Conservation (phyloP, 2,113 vertebrate genomes). For the Paralichthys olivaceus region DNA sequence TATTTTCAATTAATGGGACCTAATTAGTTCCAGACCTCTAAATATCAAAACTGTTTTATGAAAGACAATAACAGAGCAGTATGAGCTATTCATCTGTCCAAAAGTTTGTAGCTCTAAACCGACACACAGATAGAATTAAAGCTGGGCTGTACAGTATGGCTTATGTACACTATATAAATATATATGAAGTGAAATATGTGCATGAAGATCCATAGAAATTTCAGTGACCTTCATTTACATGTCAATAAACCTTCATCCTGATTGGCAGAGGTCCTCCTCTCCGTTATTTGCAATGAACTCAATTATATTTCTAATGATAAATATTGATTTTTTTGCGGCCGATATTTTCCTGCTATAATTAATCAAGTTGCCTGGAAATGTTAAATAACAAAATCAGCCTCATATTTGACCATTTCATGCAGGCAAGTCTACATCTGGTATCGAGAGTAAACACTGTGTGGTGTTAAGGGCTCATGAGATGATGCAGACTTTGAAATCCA, state of each 20-base stretch:
- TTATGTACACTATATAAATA: too few relatives aligned
- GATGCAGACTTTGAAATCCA: conserved; percentile 33
- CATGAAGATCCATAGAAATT: not conserved
- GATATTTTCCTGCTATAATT: conserved; percentile 29
- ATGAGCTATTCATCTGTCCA: not conserved
- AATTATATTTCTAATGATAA: conserved; percentile 31
- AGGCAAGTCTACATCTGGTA: not conserved
- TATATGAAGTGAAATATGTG: not conserved
- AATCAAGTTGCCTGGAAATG: conserved; percentile 37
- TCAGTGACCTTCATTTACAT: conserved; percentile 1
- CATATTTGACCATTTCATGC: conserved; percentile 30
- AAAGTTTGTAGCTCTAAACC: not conserved
- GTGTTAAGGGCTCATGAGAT: conserved; percentile 30
- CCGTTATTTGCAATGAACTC: conserved; percentile 27
- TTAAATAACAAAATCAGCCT: conserved; percentile 31
- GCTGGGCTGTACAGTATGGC: not conserved
- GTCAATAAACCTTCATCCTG: conserved; percentile 3
- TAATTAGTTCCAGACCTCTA: not conserved
- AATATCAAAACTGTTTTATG: not conserved
- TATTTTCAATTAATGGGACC: conserved; percentile 6
- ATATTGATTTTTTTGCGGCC: conserved; percentile 46
- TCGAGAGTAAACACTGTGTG: conserved; percentile 18
- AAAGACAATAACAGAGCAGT: not conserved
- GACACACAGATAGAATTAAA: not conserved
- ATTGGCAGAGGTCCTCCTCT: not conserved